Base-by-base conservation (phyloP, 2,113 vertebrate genomes). In the Australoheros scitulus region DNA sequence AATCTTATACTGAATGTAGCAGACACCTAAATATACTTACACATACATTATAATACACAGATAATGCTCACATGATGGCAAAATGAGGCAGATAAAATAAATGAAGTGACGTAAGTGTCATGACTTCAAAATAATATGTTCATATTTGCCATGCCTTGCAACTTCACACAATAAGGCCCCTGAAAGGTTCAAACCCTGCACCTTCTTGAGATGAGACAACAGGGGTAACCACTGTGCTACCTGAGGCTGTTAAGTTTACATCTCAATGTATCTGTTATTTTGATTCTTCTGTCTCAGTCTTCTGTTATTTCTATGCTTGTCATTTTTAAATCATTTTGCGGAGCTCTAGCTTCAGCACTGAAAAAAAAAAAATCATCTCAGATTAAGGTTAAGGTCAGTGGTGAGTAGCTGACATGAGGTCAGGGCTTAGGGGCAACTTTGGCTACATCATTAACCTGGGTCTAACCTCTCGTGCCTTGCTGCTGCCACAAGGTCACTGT, bases 391-490 rank as follows among this genome's bases (percentile, higher is more conserved):
- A 64, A 82, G 91, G 86, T 89, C 84, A 79, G 83, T 11, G 52
- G 56, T 61, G 57, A 50, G 79, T 61, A 61, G 85, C 90, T 91
- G 88, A 92, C 86, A 74, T 76, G 2, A 79, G 87, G 88, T 89
- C 88, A 84, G 65, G 47, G 82, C 82, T 89, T 79, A 79, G 58
- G 84, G 91, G 22, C 76, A 88, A 34, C 9, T 24, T 64, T 56
- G 74, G 72, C 76, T 83, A 72, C 68, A 38, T 79, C 87, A 92
- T 92, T 95, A 93, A 90, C 92, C 93, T 84, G 52, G 76, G 2
- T 74, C 61, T 63, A 84, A 89, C 87, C 88, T 80, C 50, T 57
- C 29, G 3, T 60, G 91, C 72, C 61, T 77, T 2, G 29, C 87
- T 89, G 86, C 92, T 93, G 91, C 90, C 80, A 26, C 10, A 7